Base-by-base conservation (phyloP, 64 coral and sea anemone genomes). In the Actinia equina region DNA sequence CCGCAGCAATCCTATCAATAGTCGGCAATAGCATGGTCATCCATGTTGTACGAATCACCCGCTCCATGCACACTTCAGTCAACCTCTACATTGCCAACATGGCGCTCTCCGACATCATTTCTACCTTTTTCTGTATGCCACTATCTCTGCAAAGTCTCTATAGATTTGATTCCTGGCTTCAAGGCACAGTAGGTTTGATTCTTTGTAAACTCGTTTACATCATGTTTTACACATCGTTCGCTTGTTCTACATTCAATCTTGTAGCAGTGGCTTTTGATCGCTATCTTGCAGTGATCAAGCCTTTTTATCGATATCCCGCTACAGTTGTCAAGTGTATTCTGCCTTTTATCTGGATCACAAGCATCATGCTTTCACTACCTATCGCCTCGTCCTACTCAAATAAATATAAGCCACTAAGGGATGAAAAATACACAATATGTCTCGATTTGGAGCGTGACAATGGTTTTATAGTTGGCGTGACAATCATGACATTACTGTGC, bases 1-100 rank as follows among this genome's bases (percentile, higher is more conserved):
- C 27, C 3, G n/a, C 80, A 23, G 44, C 53, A 3, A 49, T 82
- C 20, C 2, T 82, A 25, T 82, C 80, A 30, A 4, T 82, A 3
- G 44, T 8, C 27, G 87, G 87, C 14, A 89, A 89, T 44, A 23
- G 51, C 23, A n/a, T 89, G 42, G 44, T 89, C 44, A 70, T 89
- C 41, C 79, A 81, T 26, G 41, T 89, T 23, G 79, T 89, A 37
- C 55, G 59, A 44, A 45, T 49, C 59, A 81, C 37, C 17, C 87
- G 77, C 25, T 56, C 77, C 9, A 41, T 89, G 53, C 77, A 89
- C 23, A 89, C 87, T 11, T 59, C 55, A 27, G 49, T 89, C 43
- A 89, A 89, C 43, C 59, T 83, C 2, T 59, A 81, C 41, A 89
- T 89, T 19, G 87, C 79, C 58, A 89, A 89, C 79, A 89, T 89